A percentile compares a stretch with the other conserved stretches of the same genome.
Conservation (phyloP, 2,113 vertebrate species). For the Ciconia stormi region DNA sequence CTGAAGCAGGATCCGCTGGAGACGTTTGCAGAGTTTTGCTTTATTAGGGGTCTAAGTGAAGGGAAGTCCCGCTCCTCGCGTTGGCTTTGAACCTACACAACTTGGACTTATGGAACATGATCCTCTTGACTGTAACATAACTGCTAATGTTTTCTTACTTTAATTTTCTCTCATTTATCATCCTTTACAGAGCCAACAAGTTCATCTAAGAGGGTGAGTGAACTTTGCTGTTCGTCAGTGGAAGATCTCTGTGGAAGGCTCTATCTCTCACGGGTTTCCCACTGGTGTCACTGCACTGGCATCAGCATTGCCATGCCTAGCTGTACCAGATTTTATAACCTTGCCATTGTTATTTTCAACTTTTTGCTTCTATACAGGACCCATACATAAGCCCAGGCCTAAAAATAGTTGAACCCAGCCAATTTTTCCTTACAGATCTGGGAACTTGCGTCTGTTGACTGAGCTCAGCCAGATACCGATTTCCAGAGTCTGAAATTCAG, state of each 20-base stretch:
- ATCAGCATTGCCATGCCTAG: not conserved
- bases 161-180: not conserved
- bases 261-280: not conserved
- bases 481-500: not conserved
- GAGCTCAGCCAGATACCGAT: not conserved
- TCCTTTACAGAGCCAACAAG: not conserved
- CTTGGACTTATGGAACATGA: not conserved
- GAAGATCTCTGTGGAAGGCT: not conserved
- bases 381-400: not conserved
- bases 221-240: not conserved
- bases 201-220: not conserved
- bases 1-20: not conserved
- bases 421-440: not conserved
- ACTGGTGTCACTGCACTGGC: not conserved
- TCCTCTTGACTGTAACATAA: not conserved
- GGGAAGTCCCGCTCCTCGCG: accelerated
- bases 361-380: not conserved
- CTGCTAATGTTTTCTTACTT: not conserved
- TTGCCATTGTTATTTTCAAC: not conserved
- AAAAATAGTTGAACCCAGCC: not conserved
- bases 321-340: not conserved
- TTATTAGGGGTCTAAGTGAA: not conserved
- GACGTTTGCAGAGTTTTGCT: not conserved
- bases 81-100: not conserved
- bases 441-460: not conserved